Evolutionary conservation across 2,797 vertebrate species (phyloP).

Genomic region (Catamblyrhynchus diadema): DNA sequence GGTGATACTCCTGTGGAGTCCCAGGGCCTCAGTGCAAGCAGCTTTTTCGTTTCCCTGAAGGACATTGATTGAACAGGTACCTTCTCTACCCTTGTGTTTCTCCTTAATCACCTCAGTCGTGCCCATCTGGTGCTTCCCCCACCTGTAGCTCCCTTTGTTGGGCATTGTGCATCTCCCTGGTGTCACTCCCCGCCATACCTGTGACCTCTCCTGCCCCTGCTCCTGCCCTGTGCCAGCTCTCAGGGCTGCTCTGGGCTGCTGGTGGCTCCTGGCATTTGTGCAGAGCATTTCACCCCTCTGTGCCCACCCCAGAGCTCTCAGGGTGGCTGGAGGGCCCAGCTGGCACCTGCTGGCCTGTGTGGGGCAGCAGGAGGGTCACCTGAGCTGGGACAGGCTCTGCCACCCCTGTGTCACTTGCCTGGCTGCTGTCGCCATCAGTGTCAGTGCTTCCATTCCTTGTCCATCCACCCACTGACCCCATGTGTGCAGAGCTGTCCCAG

Average conservation of each 20-base stretch:
- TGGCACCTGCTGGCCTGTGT: neutral
- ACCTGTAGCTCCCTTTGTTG: neutral
- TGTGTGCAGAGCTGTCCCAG: neutral
- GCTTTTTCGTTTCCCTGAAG: neutral
- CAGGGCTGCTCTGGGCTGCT: neutral
- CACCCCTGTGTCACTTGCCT: neutral
- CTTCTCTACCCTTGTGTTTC: neutral
- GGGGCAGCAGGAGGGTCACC: neutral
- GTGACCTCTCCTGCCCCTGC: neutral
- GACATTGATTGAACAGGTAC: neutral
- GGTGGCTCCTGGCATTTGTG: neutral
- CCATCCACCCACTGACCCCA: neutral
- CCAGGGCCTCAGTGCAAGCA: neutral
- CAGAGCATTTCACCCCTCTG: neutral
- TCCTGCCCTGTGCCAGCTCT: neutral
- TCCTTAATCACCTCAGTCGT: neutral
- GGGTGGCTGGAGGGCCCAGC: neutral
- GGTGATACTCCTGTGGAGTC: neutral
- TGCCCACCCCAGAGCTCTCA: accelerated
- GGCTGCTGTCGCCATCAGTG: neutral
- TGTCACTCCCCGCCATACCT: neutral
- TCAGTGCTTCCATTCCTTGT: neutral
- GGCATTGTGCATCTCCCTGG: neutral
- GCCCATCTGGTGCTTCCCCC: neutral
- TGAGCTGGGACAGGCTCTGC: neutral